Conservation (phyloP, 2,113 vertebrate genomes). For the Zosterops pallidus region DNA sequence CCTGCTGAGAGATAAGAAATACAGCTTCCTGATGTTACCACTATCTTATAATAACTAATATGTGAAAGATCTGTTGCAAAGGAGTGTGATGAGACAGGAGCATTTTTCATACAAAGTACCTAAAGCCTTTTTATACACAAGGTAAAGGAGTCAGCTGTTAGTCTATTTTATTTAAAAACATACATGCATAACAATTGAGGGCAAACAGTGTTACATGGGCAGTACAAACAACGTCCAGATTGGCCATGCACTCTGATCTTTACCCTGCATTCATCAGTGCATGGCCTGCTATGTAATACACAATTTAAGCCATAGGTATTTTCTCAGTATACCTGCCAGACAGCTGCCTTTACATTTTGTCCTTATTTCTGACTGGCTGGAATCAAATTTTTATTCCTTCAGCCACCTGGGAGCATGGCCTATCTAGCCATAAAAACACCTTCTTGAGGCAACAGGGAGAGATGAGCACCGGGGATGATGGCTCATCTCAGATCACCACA, state of each 20-base stretch:
- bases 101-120: neutral
- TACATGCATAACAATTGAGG: rapidly evolving
- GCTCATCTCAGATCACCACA: neutral
- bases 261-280: neutral
- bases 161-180: neutral
- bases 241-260: neutral
- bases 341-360: neutral
- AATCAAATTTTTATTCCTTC: neutral
- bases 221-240: neutral
- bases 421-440: neutral
- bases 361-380: neutral
- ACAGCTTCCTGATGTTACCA: neutral
- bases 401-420: neutral
- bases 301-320: neutral
- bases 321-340: neutral
- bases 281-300: rapidly evolving
- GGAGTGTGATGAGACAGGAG: neutral
- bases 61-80: neutral
- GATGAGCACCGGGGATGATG: neutral
- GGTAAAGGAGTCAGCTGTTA: neutral
- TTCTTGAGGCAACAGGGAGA: neutral
- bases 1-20: neutral
- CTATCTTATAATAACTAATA: neutral
- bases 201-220: neutral
- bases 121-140: neutral